Percentiles rank a stretch among this genome's conserved stretches.
Evolutionary conservation across 2,113 vertebrate genomes (phyloP).

Genomic region (Panurus biarmicus): DNA sequence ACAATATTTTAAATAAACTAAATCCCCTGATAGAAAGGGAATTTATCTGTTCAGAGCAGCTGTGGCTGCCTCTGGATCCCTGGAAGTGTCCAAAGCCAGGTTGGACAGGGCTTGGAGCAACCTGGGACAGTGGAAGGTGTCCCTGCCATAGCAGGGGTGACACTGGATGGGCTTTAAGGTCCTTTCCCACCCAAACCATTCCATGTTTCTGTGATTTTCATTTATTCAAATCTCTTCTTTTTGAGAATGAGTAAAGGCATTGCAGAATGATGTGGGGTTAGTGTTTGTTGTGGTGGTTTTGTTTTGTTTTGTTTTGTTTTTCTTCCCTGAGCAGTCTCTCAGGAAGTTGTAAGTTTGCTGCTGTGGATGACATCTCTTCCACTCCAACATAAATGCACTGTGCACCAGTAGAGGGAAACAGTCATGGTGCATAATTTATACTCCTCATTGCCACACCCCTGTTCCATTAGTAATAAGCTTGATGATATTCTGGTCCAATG

Average conservation of each 20-base stretch:
- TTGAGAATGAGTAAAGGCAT: background rate
- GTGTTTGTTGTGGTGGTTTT: too few relatives aligned
- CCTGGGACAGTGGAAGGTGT: background rate
- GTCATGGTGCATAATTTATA: background rate
- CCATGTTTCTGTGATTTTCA: background rate
- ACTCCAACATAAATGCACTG: background rate
- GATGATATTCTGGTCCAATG: background rate
- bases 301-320: background rate
- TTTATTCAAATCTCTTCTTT: background rate
- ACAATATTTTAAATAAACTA: background rate
- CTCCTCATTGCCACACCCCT: background rate
- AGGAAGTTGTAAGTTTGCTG: background rate
- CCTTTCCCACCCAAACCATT: background rate
- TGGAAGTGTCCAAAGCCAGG: background rate
- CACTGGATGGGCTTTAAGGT: accelerated
- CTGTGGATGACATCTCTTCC: background rate
- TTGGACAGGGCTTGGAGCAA: accelerated
- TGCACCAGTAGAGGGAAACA: background rate
- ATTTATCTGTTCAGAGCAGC: background rate
- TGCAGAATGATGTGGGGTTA: background rate
- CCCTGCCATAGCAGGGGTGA: background rate
- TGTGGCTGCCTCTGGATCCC: background rate
- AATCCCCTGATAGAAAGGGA: background rate
- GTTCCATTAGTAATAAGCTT: background rate
- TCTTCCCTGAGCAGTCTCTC: background rate